Evolutionary conservation across 2,113 vertebrate species (phyloP), one percentile per base, ranked within the genome.

Genomic region (Triplophysa rosa): DNA sequence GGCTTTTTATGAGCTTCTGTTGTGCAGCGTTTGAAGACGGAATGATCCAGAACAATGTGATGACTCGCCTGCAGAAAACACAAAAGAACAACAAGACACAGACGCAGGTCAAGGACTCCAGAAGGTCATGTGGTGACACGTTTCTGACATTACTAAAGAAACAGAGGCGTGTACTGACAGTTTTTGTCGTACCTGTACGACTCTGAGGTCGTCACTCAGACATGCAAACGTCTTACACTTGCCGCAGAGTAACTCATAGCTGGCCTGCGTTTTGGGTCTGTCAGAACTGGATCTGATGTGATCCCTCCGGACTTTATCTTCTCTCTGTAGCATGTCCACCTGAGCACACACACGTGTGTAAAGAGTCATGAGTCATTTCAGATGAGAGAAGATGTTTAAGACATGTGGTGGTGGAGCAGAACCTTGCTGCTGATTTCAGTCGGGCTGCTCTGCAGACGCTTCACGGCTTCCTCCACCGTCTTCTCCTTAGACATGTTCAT

Each of bases 171-270:
- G 33, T 7, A 1, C 33, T 37, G 5, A 33, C 33, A 37, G 33
- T 37, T 37, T 37, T 37, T 37, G 9, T 59, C n/a, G 47, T 76
- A 86, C 86, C 86, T 83, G 40, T 56, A 85, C 54, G 2, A 87
- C 81, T 78, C 88, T 74, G 23, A 89, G 63, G 66, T 81, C 63
- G 14, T 84, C 67, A 14, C 75, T 81, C 14, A 37, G 49, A 59
- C 84, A 87, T 1, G 78, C 78, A 62, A 81, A 83, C 8, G 1
- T 58, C 61, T 85, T 87, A 79, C 86, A 89, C 61, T 86, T 89
- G 33, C 21, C 66, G 45, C 88, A 89, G 56, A 86, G 68, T 5
- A 89, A 80, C 24, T 71, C 2, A 23, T 69, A 86, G 54, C 58
- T 85, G 37, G 58, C 82, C 52, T 58, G 56, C 7, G 56, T 64